These are phyloP conservation scores for Phania funesta DNA, from an alignment of 2,888 invertebrate genomes.

Conservation along the genomic window DNA sequence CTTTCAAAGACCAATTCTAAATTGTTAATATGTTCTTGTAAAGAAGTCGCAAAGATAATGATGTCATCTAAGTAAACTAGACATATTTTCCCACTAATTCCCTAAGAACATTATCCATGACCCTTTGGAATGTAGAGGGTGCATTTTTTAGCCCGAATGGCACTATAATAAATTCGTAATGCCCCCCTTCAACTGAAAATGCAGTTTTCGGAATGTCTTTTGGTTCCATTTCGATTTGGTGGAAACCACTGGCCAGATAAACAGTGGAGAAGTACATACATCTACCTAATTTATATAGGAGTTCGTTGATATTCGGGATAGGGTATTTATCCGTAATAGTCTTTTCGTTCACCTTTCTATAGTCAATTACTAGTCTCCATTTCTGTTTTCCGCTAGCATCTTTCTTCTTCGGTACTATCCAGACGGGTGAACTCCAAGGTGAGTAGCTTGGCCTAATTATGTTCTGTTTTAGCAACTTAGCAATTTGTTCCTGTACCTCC, in stretches of 20 bases:
- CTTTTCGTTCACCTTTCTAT: neutral
- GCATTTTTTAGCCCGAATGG: neutral
- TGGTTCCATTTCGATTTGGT: neutral
- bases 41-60: conserved; percentile 1
- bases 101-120: neutral
- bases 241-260: neutral
- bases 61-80: conserved; percentile 26
- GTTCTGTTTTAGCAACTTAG: neutral
- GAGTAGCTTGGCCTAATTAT: neutral
- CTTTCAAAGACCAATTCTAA: conserved; percentile 1
- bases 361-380: neutral
- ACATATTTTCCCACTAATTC: conserved; percentile 30
- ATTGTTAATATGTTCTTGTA: conserved; percentile 19
- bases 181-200: neutral
- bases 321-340: neutral
- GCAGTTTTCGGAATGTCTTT: neutral
- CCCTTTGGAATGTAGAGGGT: neutral
- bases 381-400: neutral
- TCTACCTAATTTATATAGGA: neutral
- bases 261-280: neutral
- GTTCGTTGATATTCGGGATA: neutral
- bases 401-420: too few species aligned
- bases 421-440: neutral
- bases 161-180: neutral
- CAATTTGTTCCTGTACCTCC: neutral